Percentiles rank a stretch among this genome's conserved stretches.
Conservation (phyloP, 2,113 vertebrate genomes). For the Sula dactylatra region DNA sequence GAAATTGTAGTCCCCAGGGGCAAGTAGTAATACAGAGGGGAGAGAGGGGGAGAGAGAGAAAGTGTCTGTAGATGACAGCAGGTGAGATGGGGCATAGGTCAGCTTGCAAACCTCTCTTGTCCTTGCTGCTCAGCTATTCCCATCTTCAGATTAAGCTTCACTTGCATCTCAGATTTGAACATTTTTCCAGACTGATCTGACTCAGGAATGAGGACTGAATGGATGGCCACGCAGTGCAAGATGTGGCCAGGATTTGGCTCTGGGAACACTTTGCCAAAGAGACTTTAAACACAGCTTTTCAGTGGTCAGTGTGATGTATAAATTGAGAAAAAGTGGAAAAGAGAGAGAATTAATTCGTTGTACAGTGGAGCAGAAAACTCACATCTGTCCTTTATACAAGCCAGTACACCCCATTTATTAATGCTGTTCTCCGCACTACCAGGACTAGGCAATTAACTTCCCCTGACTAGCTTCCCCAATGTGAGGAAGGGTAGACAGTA, state of each 20-base stretch:
- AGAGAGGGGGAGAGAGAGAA: not conserved
- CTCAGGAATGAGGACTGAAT: not conserved
- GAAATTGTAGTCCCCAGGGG: not conserved
- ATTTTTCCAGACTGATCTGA: not conserved
- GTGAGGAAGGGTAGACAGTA: conserved; percentile 35
- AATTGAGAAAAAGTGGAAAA: conserved; percentile 53
- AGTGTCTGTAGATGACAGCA: not conserved
- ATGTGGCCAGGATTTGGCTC: not conserved
- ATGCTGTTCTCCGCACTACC: conserved; percentile 66
- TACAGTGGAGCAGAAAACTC: conserved; percentile 78
- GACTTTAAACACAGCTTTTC: conserved; percentile 41
- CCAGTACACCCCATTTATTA: conserved; percentile 81
- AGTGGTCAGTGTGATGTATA: conserved; percentile 49
- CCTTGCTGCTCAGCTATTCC: not conserved
- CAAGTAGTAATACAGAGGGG: not conserved
- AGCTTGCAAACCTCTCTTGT: not conserved
- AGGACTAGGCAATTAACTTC: conserved; percentile 75
- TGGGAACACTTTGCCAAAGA: not conserved
- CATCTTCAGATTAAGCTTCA: not conserved
- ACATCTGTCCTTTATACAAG: conserved; percentile 80
- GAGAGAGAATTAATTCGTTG: conserved; percentile 71
- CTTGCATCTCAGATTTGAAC: not conserved
- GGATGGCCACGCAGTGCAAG: not conserved
- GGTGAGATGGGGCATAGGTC: not conserved
- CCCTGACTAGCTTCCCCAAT: conserved; percentile 59